Conservation (phyloP, 2,113 vertebrate genomes). For the Stercorarius parasiticus region DNA sequence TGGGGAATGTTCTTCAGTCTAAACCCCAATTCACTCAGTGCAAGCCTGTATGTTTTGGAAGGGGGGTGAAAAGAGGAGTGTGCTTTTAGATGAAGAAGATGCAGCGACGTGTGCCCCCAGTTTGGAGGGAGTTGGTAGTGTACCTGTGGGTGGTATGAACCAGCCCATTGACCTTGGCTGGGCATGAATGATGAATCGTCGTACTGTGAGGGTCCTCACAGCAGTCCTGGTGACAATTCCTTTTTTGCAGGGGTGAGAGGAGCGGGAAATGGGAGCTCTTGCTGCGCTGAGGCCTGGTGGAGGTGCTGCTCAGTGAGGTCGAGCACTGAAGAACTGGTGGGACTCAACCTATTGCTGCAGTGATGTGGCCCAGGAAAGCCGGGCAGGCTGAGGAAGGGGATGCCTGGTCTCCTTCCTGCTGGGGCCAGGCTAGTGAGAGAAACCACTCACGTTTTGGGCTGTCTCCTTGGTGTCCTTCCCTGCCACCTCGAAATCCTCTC, state of each 20-base stretch:
- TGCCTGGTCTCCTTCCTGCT: neutral
- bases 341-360: neutral
- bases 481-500: neutral
- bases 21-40: accelerated
- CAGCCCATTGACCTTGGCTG: accelerated
- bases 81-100: neutral
- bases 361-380: neutral
- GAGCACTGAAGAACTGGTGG: neutral
- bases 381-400: neutral
- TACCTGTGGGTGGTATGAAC: neutral
- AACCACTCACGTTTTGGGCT: accelerated
- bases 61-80: neutral
- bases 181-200: neutral
- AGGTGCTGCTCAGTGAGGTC: neutral
- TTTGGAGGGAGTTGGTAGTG: accelerated
- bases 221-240: neutral
- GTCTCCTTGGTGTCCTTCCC: neutral
- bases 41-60: neutral
- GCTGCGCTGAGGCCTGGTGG: neutral
- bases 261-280: neutral
- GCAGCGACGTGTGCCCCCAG: accelerated
- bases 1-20: neutral
- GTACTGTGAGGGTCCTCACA: neutral
- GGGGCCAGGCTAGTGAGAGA: neutral
- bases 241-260: neutral